A percentile compares a stretch with the other conserved stretches of the same genome.
Conservation (phyloP, 2,113 vertebrate genomes). For the Perca schrenkii region DNA sequence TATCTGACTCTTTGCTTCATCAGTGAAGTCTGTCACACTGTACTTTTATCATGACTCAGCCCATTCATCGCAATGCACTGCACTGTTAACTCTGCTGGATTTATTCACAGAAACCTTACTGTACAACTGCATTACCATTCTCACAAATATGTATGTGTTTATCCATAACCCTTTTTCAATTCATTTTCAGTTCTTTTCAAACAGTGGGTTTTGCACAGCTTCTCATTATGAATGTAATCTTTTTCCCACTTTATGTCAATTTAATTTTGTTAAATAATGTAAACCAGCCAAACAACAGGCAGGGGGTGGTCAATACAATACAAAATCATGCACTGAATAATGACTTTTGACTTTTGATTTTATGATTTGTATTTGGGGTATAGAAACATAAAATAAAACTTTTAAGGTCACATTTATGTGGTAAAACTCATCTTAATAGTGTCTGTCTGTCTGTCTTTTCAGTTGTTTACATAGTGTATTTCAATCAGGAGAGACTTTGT, state of each 20-base stretch:
- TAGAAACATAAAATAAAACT: not conserved
- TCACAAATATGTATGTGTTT: not conserved
- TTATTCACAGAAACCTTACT: not conserved
- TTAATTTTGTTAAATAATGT: not conserved
- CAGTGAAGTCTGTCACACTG: conserved; percentile 16
- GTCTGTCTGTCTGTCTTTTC: not conserved
- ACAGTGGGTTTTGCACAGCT: conserved; percentile 11
- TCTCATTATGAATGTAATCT: conserved; percentile 50
- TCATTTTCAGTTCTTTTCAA: not conserved
- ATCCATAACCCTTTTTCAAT: not conserved
- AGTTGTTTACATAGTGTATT: too few species aligned
- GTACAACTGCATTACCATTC: not conserved
- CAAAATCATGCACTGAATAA: conserved; percentile 20
- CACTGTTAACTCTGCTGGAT: not conserved
- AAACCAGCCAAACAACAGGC: not conserved
- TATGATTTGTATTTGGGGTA: not conserved
- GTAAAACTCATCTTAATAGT: not conserved
- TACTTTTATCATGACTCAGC: conserved; percentile 51
- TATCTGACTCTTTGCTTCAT: conserved; percentile 45
- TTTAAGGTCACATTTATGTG: not conserved
- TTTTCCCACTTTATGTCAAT: not conserved
- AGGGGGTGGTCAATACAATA: not conserved
- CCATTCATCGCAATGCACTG: not conserved
- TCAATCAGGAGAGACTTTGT: too few species aligned
- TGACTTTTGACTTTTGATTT: not conserved